Evolutionary conservation across 1,140 invertebrate genomes (phyloP).

Genomic region (Trichonephila clavipes): DNA sequence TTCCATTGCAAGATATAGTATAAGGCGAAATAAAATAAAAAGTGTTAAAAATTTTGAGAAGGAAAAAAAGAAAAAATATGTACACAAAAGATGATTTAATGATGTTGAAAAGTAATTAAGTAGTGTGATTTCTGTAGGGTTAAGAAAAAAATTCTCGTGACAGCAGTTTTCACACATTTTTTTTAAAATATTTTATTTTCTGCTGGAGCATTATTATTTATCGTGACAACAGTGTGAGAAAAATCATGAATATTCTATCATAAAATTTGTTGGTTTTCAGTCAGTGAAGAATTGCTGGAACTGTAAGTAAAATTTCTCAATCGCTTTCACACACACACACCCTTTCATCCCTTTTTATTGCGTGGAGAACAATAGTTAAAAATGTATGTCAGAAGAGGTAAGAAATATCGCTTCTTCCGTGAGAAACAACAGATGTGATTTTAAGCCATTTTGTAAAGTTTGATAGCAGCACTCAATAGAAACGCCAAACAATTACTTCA

Average conservation of each 20-base stretch:
- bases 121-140: too few relatives aligned
- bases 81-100: too few relatives aligned
- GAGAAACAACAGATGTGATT: neutral
- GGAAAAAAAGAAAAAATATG: too few relatives aligned
- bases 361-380: neutral
- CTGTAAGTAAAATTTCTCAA: neutral
- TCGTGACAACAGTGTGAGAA: neutral
- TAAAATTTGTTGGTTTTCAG: neutral
- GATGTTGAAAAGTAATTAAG: too few relatives aligned
- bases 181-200: neutral
- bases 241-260: neutral
- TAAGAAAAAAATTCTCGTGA: too few relatives aligned
- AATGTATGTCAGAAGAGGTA: neutral
- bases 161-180: too few relatives aligned
- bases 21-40: too few relatives aligned
- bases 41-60: too few relatives aligned
- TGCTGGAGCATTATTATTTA: neutral
- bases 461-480: too few relatives aligned
- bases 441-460: neutral
- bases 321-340: too few relatives aligned
- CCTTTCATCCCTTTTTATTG: neutral
- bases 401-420: neutral
- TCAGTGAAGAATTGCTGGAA: neutral
- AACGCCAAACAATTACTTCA: too few relatives aligned
- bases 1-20: too few relatives aligned